Base-by-base conservation (phyloP, 2,888 invertebrate species). In the Asteroscopus sphinx region DNA sequence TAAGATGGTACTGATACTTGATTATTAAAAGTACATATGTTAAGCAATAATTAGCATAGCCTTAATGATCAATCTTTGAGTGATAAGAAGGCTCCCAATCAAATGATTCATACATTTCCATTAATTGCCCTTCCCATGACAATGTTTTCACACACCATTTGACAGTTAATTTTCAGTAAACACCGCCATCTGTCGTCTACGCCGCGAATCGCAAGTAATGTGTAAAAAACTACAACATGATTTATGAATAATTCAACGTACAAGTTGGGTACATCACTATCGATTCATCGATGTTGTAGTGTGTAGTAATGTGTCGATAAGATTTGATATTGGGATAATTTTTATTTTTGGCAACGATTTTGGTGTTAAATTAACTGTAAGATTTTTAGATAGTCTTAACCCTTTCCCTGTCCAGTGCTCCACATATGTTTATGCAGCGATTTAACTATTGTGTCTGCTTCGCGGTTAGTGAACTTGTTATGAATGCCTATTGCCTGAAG, bases 181-280 rank as follows among this genome's bases (percentile, higher is more conserved):
- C 87, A 88, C 37, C 57, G 81, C 86, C 92, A 92, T 92, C 92
- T 92, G 92, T 81, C 83, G 77, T 61, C 53, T 56, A 32, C 44
- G 62, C 62, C 63, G 46, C 60, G 61, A 77, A 68, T 73, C 69
- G 64, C 68, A 77, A 77, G 56, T 85, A 82, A 82, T 79, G 82
- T 69, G 74, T 88, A 85, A 90, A 90, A 90, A 88, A 86, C 82
- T 82, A 79, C 76, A 72, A 59, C 66, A 81, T 88, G 81, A 86
- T 90, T 90, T 65, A 81, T 88, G 81, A 86, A 90, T 90, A 79
- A 89, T 89, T 85, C 74, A 89, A 74, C 48, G 55, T 51, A 57
- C 13, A 45, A 61, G 58, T 59, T 65, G 68, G 56, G 60, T 25
- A 57, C 55, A 17, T 11, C 55, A 64, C 64, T 77, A 51, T 21